Conservation (phyloP, 1,140 invertebrate genomes). For the Sycophaga agraensis region DNA sequence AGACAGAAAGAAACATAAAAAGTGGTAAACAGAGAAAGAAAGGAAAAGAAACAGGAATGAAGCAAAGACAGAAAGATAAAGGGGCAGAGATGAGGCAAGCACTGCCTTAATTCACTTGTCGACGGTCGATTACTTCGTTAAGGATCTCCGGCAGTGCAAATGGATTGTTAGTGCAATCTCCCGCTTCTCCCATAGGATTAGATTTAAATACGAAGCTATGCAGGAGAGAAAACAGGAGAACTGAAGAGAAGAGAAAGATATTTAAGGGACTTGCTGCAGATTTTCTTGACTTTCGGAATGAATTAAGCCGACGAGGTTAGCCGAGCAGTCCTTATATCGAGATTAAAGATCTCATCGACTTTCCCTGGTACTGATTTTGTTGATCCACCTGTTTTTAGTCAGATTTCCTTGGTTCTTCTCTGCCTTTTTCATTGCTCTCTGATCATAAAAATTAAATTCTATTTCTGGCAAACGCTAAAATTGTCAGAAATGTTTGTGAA, state of each 20-base stretch:
- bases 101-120: slow-evolving; percentile 3
- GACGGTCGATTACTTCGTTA: slow-evolving; percentile 6
- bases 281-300: background rate
- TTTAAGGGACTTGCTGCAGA: background rate
- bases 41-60: no score
- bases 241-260: background rate
- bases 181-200: background rate
- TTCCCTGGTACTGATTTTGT: background rate
- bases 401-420: no score
- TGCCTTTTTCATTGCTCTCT: no score
- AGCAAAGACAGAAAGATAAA: no score
- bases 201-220: background rate
- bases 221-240: background rate
- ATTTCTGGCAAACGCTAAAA: no score
- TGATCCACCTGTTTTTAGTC: no score
- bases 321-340: background rate
- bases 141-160: background rate
- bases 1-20: no score
- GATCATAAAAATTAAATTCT: no score
- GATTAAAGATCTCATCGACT: background rate
- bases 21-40: no score
- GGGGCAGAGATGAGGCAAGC: no score
- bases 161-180: background rate
- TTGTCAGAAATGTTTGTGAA: no score
- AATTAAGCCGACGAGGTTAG: background rate